phyloP scores from a whole-genome alignment of 2,113 vertebrate species.

The Planiliza haematocheilus region DNA sequence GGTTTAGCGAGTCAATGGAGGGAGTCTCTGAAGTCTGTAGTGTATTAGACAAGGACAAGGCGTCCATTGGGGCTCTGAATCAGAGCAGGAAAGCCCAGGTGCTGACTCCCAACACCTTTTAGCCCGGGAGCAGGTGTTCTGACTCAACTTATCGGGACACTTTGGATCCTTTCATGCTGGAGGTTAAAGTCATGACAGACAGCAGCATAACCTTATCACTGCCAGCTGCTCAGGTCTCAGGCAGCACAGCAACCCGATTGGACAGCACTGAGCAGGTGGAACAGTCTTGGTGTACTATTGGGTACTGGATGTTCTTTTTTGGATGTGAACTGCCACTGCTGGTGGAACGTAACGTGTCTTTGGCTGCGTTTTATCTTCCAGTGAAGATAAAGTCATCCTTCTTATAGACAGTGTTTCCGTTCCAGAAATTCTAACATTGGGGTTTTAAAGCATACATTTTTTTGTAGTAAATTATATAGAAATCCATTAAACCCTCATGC shows the following conservation, averaged over 20 bases:
- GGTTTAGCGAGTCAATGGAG: constrained; percentile 45
- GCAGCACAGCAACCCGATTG: constrained; percentile 6
- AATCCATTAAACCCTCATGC: too few relatives aligned
- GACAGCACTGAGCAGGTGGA: constrained; percentile 36
- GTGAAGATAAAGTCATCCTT: too few relatives aligned
- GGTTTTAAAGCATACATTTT: too few relatives aligned
- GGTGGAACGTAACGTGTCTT: not conserved
- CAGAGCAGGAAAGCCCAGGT: constrained; percentile 38
- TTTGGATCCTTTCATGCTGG: constrained; percentile 2
- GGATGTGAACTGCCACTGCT: constrained; percentile 15
- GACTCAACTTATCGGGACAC: constrained; percentile 12
- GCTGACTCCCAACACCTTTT: constrained; percentile 42
- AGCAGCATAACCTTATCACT: constrained; percentile 59
- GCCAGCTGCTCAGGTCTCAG: constrained; percentile 71
- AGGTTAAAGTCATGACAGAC: constrained; percentile 44
- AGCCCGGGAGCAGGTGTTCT: constrained; percentile 30
- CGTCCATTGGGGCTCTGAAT: not conserved
- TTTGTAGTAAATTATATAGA: too few relatives aligned
- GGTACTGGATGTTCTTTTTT: constrained; percentile 31
- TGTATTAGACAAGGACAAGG: constrained; percentile 25
- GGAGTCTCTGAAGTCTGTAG: constrained; percentile 12
- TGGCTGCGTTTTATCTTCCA: too few relatives aligned
- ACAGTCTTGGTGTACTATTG: not conserved
- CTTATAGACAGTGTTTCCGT: too few relatives aligned
- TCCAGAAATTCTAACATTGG: too few relatives aligned